Evolutionary conservation across 2,888 invertebrate species (phyloP).

Genomic region (Pogonocherus hispidulus): DNA sequence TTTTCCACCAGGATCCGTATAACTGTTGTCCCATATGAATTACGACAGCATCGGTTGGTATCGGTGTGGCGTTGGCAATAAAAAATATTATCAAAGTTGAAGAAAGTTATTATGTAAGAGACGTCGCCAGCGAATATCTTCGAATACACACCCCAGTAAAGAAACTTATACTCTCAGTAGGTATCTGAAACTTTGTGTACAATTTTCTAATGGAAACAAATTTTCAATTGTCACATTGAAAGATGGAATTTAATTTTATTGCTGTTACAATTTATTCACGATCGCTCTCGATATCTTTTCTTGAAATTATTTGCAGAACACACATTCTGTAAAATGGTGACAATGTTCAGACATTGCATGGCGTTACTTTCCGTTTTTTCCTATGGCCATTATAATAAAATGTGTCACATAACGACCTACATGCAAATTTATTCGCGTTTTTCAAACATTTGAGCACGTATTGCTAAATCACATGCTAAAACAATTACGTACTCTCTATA

Average conservation of each 20-base stretch:
- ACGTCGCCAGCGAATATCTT: neutral
- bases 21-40: slow-evolving; percentile 57
- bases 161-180: no score
- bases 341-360: neutral
- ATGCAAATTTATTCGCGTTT: slow-evolving; percentile 19
- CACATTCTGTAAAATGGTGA: no score
- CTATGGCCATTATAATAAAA: neutral
- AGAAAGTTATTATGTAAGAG: slow-evolving; percentile 7
- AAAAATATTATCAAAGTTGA: slow-evolving; percentile 52
- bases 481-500: slow-evolving; percentile 18
- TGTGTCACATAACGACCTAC: slow-evolving; percentile 4
- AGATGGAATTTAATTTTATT: no score
- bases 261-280: no score
- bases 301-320: no score
- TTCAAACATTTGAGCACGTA: slow-evolving; percentile 17
- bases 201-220: neutral
- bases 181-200: neutral
- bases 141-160: no score
- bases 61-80: slow-evolving; percentile 50
- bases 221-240: no score
- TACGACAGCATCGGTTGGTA: slow-evolving; percentile 47
- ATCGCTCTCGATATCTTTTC: no score
- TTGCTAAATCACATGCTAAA: slow-evolving; percentile 24
- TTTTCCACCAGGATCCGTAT: slow-evolving; percentile 61
- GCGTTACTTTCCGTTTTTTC: neutral